Percentiles rank a stretch among this genome's conserved stretches.
Evolutionary conservation across 2,888 invertebrate genomes (phyloP).

Genomic region (Syritta pipiens): DNA sequence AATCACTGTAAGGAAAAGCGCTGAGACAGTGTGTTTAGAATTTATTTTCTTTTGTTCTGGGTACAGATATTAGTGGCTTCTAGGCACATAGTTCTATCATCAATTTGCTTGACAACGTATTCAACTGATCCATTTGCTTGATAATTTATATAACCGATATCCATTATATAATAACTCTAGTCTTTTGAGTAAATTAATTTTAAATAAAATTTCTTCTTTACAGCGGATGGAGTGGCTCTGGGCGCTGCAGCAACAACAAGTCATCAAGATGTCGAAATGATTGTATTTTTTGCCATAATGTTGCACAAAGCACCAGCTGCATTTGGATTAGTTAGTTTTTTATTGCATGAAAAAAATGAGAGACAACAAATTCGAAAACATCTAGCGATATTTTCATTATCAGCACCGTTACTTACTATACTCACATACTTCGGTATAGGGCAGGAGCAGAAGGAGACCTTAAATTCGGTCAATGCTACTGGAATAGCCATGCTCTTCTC

Average conservation of each 20-base stretch:
- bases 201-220: slow-evolving; percentile 69
- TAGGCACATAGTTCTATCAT: too few species aligned
- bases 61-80: too few species aligned
- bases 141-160: too few species aligned
- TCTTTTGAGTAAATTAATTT: too few species aligned
- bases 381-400: slow-evolving; percentile 92
- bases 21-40: too few species aligned
- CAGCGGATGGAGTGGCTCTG: slow-evolving; percentile 97
- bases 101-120: too few species aligned
- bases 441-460: slow-evolving; percentile 93
- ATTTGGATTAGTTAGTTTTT: slow-evolving; percentile 98
- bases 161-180: too few species aligned
- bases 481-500: slow-evolving; percentile 99
- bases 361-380: slow-evolving; percentile 91
- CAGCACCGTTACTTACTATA: slow-evolving; percentile 94
- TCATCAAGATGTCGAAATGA: slow-evolving; percentile 97
- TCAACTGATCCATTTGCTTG: too few species aligned
- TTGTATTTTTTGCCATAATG: slow-evolving; percentile 99
- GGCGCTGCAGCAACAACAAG: slow-evolving; percentile 99
- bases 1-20: too few species aligned
- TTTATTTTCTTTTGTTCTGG: too few species aligned
- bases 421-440: slow-evolving; percentile 96
- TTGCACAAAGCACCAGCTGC: slow-evolving; percentile 99
- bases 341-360: slow-evolving; percentile 96
- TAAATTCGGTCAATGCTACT: slow-evolving; percentile 94